Conservation (phyloP, 2,888 invertebrate genomes). For the Zygothrica quintamaculata region DNA sequence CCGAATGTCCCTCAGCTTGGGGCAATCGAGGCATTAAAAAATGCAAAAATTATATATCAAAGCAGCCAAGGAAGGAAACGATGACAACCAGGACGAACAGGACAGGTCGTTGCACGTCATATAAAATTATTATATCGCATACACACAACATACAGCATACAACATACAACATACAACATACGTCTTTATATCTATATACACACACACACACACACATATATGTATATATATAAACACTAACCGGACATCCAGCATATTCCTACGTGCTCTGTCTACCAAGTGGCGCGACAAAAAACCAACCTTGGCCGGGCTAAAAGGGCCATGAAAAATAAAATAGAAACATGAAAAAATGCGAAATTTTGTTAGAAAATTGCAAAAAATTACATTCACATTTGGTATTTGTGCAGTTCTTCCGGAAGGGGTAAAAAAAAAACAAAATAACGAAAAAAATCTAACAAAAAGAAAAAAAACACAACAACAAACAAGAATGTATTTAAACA, state of each 20-base stretch:
- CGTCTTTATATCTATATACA: too few relatives aligned
- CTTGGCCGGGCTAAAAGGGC: conserved; percentile 47
- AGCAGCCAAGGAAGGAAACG: conserved; percentile 60
- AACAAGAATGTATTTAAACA: conserved; percentile 27
- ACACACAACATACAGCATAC: conserved; percentile 13
- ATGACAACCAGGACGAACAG: conserved; percentile 38
- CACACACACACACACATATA: conserved; percentile 30
- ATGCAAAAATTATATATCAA: conserved; percentile 80
- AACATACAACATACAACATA: conserved; percentile 21
- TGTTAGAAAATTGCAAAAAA: conserved; percentile 78
- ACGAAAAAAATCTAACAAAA: conserved; percentile 5
- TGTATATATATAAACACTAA: conserved; percentile 29
- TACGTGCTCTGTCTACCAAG: conserved; percentile 71
- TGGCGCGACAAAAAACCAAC: conserved; percentile 41
- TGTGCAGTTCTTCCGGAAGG: too few relatives aligned
- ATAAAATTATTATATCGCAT: conserved; percentile 79
- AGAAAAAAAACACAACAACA: conserved; percentile 6
- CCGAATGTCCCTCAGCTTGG: conserved; percentile 40
- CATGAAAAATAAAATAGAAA: conserved; percentile 67
- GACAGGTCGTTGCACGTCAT: conserved; percentile 70
- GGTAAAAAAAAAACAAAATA: conserved; percentile 12
- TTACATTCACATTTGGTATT: conserved; percentile 74
- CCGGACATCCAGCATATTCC: conserved; percentile 71
- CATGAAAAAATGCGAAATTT: conserved; percentile 69
- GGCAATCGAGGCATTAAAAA: conserved; percentile 79